Evolutionary conservation across 2,888 invertebrate species (phyloP).

Genomic region (Glaucopsyche alexis): DNA sequence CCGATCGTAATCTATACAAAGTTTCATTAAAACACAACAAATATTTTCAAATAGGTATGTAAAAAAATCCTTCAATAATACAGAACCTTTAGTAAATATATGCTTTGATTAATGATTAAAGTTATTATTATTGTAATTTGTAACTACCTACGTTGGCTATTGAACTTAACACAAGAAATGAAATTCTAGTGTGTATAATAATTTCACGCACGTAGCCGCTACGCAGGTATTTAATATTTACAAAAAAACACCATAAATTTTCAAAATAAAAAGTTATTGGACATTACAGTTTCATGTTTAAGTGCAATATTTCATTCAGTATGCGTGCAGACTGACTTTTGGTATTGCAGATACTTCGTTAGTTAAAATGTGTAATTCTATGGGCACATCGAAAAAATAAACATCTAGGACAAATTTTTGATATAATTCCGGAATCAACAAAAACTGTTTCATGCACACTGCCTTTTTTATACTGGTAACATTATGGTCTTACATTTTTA

Average conservation of each 20-base stretch:
- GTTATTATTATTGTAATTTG: neutral
- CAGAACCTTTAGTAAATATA: neutral
- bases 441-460: too few species aligned
- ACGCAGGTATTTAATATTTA: slow-evolving; percentile 24
- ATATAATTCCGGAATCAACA: too few species aligned
- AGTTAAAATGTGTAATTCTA: slow-evolving; percentile 18
- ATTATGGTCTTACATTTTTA: neutral
- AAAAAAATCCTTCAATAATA: neutral
- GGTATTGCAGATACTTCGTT: slow-evolving; percentile 26
- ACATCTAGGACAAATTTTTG: neutral
- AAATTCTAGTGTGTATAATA: neutral
- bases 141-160: neutral
- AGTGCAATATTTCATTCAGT: slow-evolving; percentile 62
- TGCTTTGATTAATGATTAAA: neutral
- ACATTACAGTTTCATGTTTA: slow-evolving; percentile 50
- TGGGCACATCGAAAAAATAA: neutral
- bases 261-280: slow-evolving; percentile 24
- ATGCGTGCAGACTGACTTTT: slow-evolving; percentile 53
- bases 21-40: too few species aligned
- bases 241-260: slow-evolving; percentile 35
- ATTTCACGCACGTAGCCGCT: slow-evolving; percentile 3
- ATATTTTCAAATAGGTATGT: too few species aligned
- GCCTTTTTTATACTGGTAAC: too few species aligned
- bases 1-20: too few species aligned
- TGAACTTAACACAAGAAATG: neutral